Evolutionary conservation across 2,797 vertebrate species (phyloP), one percentile per base, ranked within the genome.

Genomic region (Eulemur albifrons): DNA sequence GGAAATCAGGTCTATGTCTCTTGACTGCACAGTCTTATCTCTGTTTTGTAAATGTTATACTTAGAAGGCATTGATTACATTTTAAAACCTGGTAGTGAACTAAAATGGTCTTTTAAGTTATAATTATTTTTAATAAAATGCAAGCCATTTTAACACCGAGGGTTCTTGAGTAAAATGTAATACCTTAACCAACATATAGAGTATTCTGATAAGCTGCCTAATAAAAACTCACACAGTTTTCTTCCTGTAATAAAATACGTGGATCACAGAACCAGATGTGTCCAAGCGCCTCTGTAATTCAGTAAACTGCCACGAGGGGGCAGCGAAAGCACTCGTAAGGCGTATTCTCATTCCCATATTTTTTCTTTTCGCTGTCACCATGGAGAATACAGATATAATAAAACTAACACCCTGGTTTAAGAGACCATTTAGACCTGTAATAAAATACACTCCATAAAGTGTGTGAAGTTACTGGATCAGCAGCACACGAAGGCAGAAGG

Each of bases 391-490:
- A 87, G 95, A 93, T 73, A n/a, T n/a, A 79, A 67, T 96, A 95
- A 97, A 97, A 50, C 76, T 57, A 95, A 77, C 54, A 83, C 35
- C 10, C 59, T 72, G 90, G 82, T 92, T 81, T 95, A 77, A 91
- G 88, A 96, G 88, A 45, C 82, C 69, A 2, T 96, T 95, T 90
- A 75, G 94, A 70, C 72, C 95, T 50, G n/a, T 87, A 86, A 77
- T 92, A 80, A 97, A 97, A 96, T 20, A 65, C 80, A 91, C 65
- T 87, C 93, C 69, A 25, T 96, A 95, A 96, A 97, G 48, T 13
- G 27, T 61, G 89, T 38, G 69, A 91, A 76, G 93, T 43, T 77
- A 30, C 76, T 65, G 88, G 81, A 38, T 94, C 92, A 92, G 90
- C 96, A 92, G 50, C 7, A 43, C 45, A 1, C 0, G 9, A 59